These are phyloP conservation scores for Bursaphelenchus okinawaensis DNA, from an alignment of 2,888 invertebrate species.

Conservation along the genomic window DNA sequence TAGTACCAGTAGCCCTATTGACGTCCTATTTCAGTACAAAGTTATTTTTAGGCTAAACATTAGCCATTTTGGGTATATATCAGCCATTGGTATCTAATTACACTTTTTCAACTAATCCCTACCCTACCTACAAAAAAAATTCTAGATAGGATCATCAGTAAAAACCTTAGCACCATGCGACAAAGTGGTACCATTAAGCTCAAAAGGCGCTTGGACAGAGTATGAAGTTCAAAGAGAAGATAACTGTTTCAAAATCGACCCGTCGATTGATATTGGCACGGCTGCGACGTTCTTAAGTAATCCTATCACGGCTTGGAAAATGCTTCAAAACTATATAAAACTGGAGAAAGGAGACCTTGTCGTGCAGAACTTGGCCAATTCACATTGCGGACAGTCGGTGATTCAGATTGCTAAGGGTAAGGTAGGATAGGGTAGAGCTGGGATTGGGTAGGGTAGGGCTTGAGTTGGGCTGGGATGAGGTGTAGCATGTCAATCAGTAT, in stretches of 20 bases:
- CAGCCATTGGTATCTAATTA: too few relatives aligned
- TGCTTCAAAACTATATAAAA: constrained; percentile 77
- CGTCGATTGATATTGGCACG: constrained; percentile 35
- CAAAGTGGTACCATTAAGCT: constrained; percentile 16
- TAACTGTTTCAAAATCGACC: constrained; percentile 54
- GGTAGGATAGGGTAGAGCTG: too few relatives aligned
- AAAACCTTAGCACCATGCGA: constrained; percentile 22
- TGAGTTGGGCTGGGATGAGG: too few relatives aligned
- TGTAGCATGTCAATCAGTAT: too few relatives aligned
- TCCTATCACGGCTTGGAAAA: constrained; percentile 87
- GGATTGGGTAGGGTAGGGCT: too few relatives aligned
- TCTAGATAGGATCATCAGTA: constrained; percentile 1
- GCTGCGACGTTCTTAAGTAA: constrained; percentile 68
- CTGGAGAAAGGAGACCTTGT: constrained; percentile 63
- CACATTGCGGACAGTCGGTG: constrained; percentile 82
- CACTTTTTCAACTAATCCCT: too few relatives aligned
- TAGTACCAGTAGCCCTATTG: too few relatives aligned
- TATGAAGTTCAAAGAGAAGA: constrained; percentile 35
- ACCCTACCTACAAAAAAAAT: too few relatives aligned
- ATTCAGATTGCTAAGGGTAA: constrained; percentile 71
- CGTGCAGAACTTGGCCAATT: constrained; percentile 91
- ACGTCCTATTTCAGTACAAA: too few relatives aligned
- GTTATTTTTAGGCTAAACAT: too few relatives aligned
- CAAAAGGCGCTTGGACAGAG: constrained; percentile 36
- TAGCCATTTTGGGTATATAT: too few relatives aligned